A percentile compares a stretch with the other conserved stretches of the same genome.
phyloP scores from a whole-genome alignment of 2,797 vertebrate species.

The Lophius americanus region DNA sequence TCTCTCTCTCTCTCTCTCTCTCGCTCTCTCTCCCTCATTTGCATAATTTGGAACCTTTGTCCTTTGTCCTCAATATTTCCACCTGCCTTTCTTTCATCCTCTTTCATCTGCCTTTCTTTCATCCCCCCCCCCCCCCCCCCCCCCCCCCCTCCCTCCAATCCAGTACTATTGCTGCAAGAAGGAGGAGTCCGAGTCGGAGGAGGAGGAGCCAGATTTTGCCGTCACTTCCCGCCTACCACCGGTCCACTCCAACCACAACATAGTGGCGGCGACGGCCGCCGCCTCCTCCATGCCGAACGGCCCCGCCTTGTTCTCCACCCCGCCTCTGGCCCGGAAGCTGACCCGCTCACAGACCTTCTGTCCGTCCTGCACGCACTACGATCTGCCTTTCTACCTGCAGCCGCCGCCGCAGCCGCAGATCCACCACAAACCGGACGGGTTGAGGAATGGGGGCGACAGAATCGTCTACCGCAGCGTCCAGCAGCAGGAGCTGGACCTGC shows the following conservation, averaged over 20 bases:
- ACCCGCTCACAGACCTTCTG: slow-evolving; percentile 87
- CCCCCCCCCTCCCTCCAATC: slow-evolving; percentile 65
- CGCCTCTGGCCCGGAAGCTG: slow-evolving; percentile 85
- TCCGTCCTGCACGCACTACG: slow-evolving; percentile 88
- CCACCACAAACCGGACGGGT: slow-evolving; percentile 83
- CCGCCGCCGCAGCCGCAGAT: slow-evolving; percentile 79
- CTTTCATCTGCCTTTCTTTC: slow-evolving; percentile 8
- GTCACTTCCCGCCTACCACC: slow-evolving; percentile 91
- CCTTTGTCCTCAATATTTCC: not conserved
- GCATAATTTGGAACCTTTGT: not conserved
- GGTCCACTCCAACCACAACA: slow-evolving; percentile 91
- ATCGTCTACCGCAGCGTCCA: slow-evolving; percentile 88
- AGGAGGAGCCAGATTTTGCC: slow-evolving; percentile 98
- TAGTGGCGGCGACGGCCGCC: slow-evolving; percentile 90
- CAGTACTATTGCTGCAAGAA: slow-evolving; percentile 99
- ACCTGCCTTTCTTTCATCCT: not conserved
- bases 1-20: not conserved
- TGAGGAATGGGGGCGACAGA: slow-evolving; percentile 90
- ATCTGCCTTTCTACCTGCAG: slow-evolving; percentile 95
- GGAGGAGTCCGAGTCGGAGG: slow-evolving; percentile 95
- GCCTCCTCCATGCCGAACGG: slow-evolving; percentile 88
- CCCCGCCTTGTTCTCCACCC: slow-evolving; percentile 86
- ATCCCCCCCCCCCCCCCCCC: not conserved
- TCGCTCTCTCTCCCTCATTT: not conserved
- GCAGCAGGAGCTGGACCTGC: slow-evolving; percentile 89